Evolutionary conservation across 2,797 vertebrate genomes (phyloP).

Genomic region (Rhynchotus rufescens): DNA sequence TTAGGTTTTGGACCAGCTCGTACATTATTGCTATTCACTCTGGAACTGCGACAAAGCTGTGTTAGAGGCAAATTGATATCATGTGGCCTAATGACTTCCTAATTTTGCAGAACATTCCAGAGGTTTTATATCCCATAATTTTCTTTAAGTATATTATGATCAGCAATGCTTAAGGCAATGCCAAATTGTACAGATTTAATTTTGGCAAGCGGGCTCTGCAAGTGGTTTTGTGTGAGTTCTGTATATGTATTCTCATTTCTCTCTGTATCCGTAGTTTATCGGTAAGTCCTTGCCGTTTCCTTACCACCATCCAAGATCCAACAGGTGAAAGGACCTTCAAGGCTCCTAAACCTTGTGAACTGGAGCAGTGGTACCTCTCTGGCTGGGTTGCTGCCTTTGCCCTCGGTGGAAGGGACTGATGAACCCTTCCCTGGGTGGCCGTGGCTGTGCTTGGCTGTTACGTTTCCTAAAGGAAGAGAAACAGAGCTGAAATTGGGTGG

Average conservation of each 20-base stretch:
- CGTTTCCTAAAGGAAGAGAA: background rate
- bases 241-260: background rate
- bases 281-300: background rate
- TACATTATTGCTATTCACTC: background rate
- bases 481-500: background rate
- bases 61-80: constrained; percentile 46
- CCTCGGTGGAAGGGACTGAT: accelerated
- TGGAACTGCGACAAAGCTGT: background rate
- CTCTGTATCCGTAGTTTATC: background rate
- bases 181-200: background rate
- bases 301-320: background rate
- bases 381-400: background rate
- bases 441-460: accelerated
- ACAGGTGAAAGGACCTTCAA: background rate
- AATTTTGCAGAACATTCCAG: constrained; percentile 53
- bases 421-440: background rate
- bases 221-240: background rate
- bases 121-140: constrained; percentile 51
- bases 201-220: background rate
- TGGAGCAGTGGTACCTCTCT: accelerated
- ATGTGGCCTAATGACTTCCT: constrained; percentile 56
- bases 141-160: constrained; percentile 42
- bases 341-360: background rate
- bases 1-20: constrained; percentile 8
- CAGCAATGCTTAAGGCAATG: background rate